Evolutionary conservation across 2,888 invertebrate genomes (phyloP), one percentile per base, ranked within the genome.

Genomic region (Tetragnatha montana): DNA sequence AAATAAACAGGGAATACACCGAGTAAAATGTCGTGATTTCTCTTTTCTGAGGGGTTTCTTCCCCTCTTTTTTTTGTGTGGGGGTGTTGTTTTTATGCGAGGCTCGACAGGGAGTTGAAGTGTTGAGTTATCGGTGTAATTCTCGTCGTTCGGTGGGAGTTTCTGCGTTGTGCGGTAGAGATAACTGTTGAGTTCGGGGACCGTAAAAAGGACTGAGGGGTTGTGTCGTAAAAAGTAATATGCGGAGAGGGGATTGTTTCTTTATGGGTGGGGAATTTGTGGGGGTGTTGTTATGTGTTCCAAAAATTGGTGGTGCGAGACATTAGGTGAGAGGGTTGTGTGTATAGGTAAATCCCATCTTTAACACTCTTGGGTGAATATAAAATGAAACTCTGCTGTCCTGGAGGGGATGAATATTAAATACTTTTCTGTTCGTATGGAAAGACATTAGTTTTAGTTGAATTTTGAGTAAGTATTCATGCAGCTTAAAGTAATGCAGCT

Each of bases 21-120:
- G 35, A 82, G 80, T 89, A 89, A 85, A 89, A 89, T 85, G 89
- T 81, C 75, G 68, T 76, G 12, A 17, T 78, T 80, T 85, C 80
- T 84, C 50, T 50, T 68, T 69, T 69, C 47, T 50, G 69, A 69
- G 69, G 76, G 81, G 84, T 35, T 69, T 80, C 60, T 19, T 60
- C 35, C 10, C 51, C 74, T 74, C 71, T 19, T 50, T 83, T 83
- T 82, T 82, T n/a, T 83, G n/a, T 70, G 49, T 70, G 19, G 17
- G 47, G 35, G 51, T 69, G 8, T 78, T 69, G 75, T 82, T 82
- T 4, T 71, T 12, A 50, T 71, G n/a, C 71, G n/a, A n/a, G n/a
- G n/a, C n/a, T n/a, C n/a, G 8, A 35, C 60, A 22, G 73, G n/a
- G 76, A 68, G 69, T 83, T 69, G 50, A 69, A 69, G 73, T 83